A percentile compares a stretch with the other conserved stretches of the same genome.
phyloP scores from a whole-genome alignment of 2,888 invertebrate species.

The Euplagia quadripunctaria region DNA sequence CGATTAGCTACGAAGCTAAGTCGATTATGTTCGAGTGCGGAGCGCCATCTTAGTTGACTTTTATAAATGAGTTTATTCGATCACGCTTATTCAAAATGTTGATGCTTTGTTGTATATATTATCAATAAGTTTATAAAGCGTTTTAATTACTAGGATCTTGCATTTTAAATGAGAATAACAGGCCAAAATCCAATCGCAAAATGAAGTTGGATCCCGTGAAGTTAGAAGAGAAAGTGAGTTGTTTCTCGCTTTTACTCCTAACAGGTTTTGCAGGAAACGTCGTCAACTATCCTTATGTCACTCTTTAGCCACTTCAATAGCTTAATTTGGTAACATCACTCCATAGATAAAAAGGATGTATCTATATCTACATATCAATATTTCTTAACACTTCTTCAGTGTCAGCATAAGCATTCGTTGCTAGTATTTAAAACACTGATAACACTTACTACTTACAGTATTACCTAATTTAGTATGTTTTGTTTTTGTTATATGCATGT shows the following conservation, averaged over 20 bases:
- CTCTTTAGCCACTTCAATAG: too few species aligned
- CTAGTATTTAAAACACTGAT: neutral
- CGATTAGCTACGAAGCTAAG: slow-evolving; percentile 49
- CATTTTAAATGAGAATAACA: neutral
- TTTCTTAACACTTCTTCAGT: neutral
- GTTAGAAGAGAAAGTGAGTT: neutral
- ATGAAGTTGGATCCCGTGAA: neutral
- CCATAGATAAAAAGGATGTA: neutral
- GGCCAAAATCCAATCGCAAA: neutral
- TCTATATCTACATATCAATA: neutral
- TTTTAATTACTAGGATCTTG: neutral
- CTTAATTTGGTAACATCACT: too few species aligned
- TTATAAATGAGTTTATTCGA: slow-evolving; percentile 6
- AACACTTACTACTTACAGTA: neutral
- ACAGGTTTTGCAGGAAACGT: neutral
- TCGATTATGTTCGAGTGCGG: slow-evolving; percentile 39
- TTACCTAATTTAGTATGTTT: neutral
- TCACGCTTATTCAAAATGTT: neutral
- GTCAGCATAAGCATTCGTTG: neutral
- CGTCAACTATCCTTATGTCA: too few species aligned
- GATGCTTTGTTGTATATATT: neutral
- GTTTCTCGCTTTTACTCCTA: neutral
- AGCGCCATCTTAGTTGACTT: slow-evolving; percentile 28
- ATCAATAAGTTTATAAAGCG: neutral
- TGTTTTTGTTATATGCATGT: too few species aligned